Evolutionary conservation across 2,797 vertebrate species (phyloP), one percentile per base, ranked within the genome.

Genomic region (Myiotriccus ornatus): DNA sequence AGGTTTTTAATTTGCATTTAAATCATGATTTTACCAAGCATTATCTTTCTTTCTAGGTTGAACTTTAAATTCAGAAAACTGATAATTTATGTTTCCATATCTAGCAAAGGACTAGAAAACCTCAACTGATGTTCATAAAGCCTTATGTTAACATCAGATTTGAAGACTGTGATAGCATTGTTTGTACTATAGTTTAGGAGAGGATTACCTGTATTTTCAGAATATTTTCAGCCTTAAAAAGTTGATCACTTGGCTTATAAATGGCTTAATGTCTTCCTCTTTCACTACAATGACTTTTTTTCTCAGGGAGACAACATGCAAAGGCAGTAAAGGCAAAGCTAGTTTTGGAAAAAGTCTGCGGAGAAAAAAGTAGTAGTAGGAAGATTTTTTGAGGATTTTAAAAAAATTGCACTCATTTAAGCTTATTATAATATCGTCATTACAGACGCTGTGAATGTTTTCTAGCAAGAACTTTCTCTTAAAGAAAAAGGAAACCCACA

Each of bases 321-420:
- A 86, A 88, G 37, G 22, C 49, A 86, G 17, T 56, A 73, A 93
- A 35, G 20, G 16, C 49, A 68, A 64, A 88, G 7, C 6, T 75
- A 53, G 35, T 73, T 93, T 34, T 59, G 67, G 44, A 28, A 74
- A 57, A 79, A 17, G 2, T 9, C n/a, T 88, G 49, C 30, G 24
- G 22, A 53, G 27, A 50, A 53, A 47, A 89, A 70, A 50, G 63
- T 8, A 8, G 27, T 34, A 46, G 39, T 46, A 52, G 15, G 52
- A 52, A 28, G 50, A 52, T 52, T 95, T 84, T 84, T 64, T 94
- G 59, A 82, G 74, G 56, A 60, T 77, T 95, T 95, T 84, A 8
- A 30, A 30, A 82, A 84, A 94, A 90, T 30, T 77, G 4, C 12
- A 60, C 30, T 83, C 10, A 90, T 63, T 87, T 79, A 56, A 77